Conservation (phyloP, 53 echinoderm and acorn worm genomes). For the Glandiceps talaboti region DNA sequence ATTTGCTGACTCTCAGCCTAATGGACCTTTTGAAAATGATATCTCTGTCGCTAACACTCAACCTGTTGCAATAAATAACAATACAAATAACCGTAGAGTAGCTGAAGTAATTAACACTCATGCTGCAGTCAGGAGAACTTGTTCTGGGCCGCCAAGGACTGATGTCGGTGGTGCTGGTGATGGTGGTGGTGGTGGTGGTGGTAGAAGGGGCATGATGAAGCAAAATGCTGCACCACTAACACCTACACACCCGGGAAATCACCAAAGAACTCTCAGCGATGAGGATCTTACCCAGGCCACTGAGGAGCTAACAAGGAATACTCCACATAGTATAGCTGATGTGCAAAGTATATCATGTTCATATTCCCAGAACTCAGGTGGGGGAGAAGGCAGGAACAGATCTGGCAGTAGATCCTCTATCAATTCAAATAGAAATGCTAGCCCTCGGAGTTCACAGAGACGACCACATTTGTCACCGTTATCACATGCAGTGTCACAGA, state of each 20-base stretch:
- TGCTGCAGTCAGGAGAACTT: background rate
- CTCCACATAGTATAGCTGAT: conserved; percentile 43
- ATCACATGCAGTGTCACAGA: background rate
- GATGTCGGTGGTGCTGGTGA: background rate
- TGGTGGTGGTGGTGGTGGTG: background rate
- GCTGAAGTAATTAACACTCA: background rate
- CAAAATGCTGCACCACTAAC: background rate
- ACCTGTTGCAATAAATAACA: background rate
- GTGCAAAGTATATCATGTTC: conserved; percentile 80
- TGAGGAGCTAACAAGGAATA: conserved; percentile 22
- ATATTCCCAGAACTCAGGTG: conserved; percentile 12
- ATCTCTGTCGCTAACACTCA: background rate
- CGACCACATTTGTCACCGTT: background rate
- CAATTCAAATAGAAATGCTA: background rate
- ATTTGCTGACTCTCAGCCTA: background rate
- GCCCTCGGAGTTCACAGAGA: background rate
- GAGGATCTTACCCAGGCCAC: conserved; percentile 69
- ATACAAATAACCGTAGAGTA: background rate
- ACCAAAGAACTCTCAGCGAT: background rate
- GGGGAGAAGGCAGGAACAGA: background rate
- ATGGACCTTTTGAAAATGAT: background rate
- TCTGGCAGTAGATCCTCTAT: background rate
- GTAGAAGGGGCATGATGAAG: no score
- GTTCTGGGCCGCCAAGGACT: background rate
- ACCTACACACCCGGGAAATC: background rate